phyloP scores from a whole-genome alignment of 2,113 vertebrate species.

The Ameiurus melas region DNA sequence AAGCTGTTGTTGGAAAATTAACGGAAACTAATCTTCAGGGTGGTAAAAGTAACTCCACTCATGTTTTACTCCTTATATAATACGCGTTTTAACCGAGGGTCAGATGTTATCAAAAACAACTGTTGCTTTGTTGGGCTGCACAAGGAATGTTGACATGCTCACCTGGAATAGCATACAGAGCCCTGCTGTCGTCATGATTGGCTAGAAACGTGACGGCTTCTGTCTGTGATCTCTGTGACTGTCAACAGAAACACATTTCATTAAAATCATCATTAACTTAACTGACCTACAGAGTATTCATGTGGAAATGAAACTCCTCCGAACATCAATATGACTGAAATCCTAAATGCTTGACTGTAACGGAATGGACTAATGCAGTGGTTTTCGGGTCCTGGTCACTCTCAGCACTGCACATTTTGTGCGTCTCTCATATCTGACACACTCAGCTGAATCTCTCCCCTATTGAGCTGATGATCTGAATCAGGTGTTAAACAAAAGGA shows the following conservation, averaged over 20 bases:
- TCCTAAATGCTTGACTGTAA: no score
- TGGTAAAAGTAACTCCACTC: not conserved
- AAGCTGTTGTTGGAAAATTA: not conserved
- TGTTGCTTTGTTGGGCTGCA: not conserved
- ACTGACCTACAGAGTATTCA: not conserved
- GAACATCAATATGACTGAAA: not conserved
- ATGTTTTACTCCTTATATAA: not conserved
- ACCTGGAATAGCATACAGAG: conserved; percentile 89
- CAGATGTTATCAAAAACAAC: not conserved
- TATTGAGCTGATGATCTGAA: no score
- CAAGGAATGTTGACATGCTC: not conserved
- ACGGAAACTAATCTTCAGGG: not conserved
- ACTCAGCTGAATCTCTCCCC: no score
- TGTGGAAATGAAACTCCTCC: not conserved
- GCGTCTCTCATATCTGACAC: no score
- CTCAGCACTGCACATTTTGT: no score
- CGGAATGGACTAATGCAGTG: not conserved
- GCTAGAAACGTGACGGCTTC: conserved; percentile 89
- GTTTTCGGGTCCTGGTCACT: no score
- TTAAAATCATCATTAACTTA: not conserved
- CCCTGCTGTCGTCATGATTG: conserved; percentile 87
- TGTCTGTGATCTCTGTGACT: conserved; percentile 88
- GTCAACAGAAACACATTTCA: not conserved
- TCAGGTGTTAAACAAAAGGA: no score
- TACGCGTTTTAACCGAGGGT: not conserved